Evolutionary conservation across 2,888 invertebrate species (phyloP), one percentile per base, ranked within the genome.

Genomic region (Apamea crenata): DNA sequence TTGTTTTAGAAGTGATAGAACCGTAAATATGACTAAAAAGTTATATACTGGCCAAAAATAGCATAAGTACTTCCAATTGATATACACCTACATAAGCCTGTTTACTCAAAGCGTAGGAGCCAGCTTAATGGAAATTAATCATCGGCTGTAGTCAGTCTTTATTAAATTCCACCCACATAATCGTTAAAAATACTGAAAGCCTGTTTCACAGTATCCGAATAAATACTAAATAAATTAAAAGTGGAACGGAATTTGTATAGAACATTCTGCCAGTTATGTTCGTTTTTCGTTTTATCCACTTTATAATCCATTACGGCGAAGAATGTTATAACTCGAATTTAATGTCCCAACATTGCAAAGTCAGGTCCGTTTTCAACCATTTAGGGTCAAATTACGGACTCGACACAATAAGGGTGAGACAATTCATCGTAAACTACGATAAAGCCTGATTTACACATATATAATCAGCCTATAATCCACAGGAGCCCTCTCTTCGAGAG

Each of bases 371-470:
- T 85, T 75, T 68, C 74, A 69, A 66, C 40, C 65, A 69, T 88
- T 87, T 70, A 56, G 69, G 72, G 29, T 53, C 40, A 66, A 86
- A 83, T 86, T 86, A 81, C 74, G 32, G 50, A 71, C 61, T 61
- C n/a, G 29, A 47, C 74, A 81, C 65, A 83, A 76, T 81, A 78
- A 67, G n/a, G 50, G 36, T 63, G 18, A 70, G 36, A 12, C 36
- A 36, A 25, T 36, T 25, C 25, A 36, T 65, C 25, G 36, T 36
- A 36, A 65, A 65, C 36, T 65, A 65, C 32, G 36, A 65, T 65
- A 25, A 65, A 65, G 21, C 65, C 6, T 65, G 36, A 65, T 21
- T 25, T 36, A 12, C 32, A 65, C 21, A n/a, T 59, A n/a, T 1
- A n/a, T 59, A 59, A 59, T 59, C n/a, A 59, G 12, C 56, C 25